phyloP scores from a whole-genome alignment of 2,888 invertebrate species.

The Orchestes rusci region DNA sequence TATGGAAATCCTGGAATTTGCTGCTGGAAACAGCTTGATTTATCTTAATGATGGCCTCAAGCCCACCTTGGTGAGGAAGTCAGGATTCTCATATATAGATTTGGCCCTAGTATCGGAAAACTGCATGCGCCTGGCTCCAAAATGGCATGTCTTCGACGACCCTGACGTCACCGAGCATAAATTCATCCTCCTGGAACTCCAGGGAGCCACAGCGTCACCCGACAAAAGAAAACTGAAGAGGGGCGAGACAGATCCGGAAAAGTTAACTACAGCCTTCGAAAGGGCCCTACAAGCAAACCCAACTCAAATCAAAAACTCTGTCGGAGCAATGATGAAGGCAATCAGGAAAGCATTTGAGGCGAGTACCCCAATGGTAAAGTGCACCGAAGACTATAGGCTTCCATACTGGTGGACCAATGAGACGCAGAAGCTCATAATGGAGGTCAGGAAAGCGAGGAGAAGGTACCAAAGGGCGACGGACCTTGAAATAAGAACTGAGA shows the following conservation, averaged over 20 bases:
- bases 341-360: background rate
- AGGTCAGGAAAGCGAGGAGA: background rate
- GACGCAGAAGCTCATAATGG: background rate
- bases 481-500: background rate
- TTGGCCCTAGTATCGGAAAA: background rate
- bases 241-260: background rate
- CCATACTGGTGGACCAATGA: slow-evolving; percentile 2
- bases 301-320: background rate
- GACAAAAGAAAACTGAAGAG: background rate
- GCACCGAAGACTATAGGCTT: background rate
- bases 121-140: background rate
- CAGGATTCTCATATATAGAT: slow-evolving; percentile 5
- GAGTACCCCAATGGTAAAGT: background rate
- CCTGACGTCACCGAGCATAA: slow-evolving; percentile 2
- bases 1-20: background rate
- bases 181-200: background rate
- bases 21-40: background rate
- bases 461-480: background rate
- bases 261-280: background rate
- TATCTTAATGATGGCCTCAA: slow-evolving; percentile 1
- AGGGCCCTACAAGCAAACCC: background rate
- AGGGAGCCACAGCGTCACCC: background rate
- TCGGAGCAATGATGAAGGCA: background rate
- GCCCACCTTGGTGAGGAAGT: slow-evolving; percentile 2
- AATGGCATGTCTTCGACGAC: background rate